phyloP scores from a whole-genome alignment of 2,888 invertebrate genomes.

The Parapristionchus giblindavisi region DNA sequence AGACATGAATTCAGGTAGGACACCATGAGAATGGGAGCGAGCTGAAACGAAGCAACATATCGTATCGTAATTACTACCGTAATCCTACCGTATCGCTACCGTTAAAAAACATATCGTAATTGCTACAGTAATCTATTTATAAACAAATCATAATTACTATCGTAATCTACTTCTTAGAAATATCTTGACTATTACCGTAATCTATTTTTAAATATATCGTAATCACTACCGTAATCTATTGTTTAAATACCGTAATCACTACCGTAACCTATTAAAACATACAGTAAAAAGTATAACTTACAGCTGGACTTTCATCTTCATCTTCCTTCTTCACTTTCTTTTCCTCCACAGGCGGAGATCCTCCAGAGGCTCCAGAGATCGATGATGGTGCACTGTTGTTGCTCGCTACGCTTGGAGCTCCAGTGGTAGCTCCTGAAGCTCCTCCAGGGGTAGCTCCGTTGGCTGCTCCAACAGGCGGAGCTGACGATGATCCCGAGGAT shows the following conservation, averaged over 20 bases:
- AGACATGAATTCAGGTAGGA: conserved; percentile 66
- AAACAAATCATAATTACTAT: too few relatives aligned
- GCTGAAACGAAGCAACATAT: conserved; percentile 44
- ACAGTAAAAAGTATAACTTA: conserved; percentile 38
- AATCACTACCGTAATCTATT: too few relatives aligned
- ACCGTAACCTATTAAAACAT: not conserved
- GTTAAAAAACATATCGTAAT: not conserved
- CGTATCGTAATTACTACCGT: too few relatives aligned
- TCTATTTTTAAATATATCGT: too few relatives aligned
- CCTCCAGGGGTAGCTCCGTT: not conserved
- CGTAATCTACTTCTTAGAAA: too few relatives aligned
- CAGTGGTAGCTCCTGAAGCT: not conserved
- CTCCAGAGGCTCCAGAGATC: conserved; percentile 4
- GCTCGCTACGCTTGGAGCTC: too few relatives aligned
- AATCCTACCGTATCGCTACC: not conserved
- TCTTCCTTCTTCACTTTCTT: not conserved
- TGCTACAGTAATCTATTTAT: too few relatives aligned
- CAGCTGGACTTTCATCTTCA: conserved; percentile 53
- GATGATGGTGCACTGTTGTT: not conserved
- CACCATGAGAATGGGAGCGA: conserved; percentile 63
- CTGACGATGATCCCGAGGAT: too few relatives aligned
- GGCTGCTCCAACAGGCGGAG: not conserved
- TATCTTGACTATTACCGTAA: too few relatives aligned
- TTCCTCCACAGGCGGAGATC: not conserved
- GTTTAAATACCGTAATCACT: too few relatives aligned